Evolutionary conservation across 2,113 vertebrate species (phyloP).

Genomic region (Cynocephalus volans): DNA sequence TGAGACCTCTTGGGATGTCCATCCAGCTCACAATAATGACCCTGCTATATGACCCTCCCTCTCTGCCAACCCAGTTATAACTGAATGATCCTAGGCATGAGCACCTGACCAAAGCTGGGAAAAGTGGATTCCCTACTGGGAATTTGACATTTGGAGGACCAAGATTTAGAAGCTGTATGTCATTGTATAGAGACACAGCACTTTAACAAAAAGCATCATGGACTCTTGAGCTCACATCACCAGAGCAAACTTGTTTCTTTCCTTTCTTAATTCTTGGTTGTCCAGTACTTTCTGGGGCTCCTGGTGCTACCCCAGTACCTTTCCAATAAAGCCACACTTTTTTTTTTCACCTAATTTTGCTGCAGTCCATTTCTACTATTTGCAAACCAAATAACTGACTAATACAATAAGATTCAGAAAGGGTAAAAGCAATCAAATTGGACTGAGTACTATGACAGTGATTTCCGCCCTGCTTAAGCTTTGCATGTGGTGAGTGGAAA

Average conservation of each 20-base stretch:
- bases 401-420: background rate
- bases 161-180: background rate
- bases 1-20: background rate
- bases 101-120: background rate
- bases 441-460: rapidly evolving
- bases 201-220: background rate
- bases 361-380: background rate
- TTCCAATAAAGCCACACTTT: background rate
- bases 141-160: background rate
- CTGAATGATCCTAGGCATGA: background rate
- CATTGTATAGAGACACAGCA: background rate
- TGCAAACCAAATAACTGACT: background rate
- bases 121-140: background rate
- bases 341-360: background rate
- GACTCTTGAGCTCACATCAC: background rate
- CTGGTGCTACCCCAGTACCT: background rate
- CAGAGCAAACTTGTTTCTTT: too few species aligned
- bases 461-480: background rate
- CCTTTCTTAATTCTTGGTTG: background rate
- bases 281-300: background rate
- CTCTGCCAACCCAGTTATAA: background rate
- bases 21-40: background rate
- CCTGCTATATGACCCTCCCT: too few species aligned
- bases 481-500: background rate
- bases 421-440: background rate